A percentile compares a stretch with the other conserved stretches of the same genome.
phyloP scores from a whole-genome alignment of 2,888 invertebrate genomes.

The Cheilosia scutellata region DNA sequence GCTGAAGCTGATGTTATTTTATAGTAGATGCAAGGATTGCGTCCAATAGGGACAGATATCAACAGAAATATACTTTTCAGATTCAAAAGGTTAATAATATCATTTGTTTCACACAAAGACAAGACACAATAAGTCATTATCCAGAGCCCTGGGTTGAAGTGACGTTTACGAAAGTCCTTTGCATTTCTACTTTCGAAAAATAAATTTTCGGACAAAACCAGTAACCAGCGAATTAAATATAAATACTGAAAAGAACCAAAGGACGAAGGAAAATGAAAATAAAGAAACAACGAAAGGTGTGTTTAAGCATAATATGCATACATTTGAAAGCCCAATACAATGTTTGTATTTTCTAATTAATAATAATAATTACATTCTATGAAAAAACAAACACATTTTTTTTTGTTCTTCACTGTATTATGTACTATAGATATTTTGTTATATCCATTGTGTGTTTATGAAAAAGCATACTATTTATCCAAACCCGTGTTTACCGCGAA shows the following conservation, averaged over 20 bases:
- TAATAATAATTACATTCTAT: conserved; percentile 63
- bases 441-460: conserved; percentile 40
- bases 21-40: too few species aligned
- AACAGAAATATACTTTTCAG: too few species aligned
- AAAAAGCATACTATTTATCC: conserved; percentile 60
- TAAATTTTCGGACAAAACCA: too few species aligned
- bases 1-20: too few species aligned
- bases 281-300: conserved; percentile 44
- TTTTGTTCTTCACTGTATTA: conserved; percentile 16
- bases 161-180: too few species aligned
- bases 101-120: too few species aligned
- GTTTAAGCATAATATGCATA: conserved; percentile 67
- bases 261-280: conserved; percentile 18
- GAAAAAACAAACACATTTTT: conserved; percentile 24
- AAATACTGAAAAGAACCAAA: neutral
- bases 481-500: conserved; percentile 48
- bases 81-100: too few species aligned
- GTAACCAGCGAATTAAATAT: too few species aligned
- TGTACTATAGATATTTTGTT: conserved; percentile 35
- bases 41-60: too few species aligned
- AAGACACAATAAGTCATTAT: too few species aligned
- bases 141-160: too few species aligned
- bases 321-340: conserved; percentile 69
- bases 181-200: too few species aligned
- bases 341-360: conserved; percentile 55